These are phyloP conservation scores for cat (Felis catus) DNA, from an alignment of 2,113 vertebrate species.

Conservation along the genomic window DNA sequence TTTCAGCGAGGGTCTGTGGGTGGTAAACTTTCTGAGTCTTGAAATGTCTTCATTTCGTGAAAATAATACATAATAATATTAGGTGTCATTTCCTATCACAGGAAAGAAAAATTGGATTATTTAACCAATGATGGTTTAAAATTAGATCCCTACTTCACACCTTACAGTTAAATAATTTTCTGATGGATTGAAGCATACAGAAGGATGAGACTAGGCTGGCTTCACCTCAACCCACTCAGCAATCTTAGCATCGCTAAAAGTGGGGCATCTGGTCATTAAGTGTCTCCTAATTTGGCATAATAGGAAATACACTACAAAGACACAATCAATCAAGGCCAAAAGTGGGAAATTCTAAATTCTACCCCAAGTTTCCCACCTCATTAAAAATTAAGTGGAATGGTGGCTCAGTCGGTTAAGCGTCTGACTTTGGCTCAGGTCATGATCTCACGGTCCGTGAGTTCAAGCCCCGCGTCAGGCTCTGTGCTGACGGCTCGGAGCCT, in stretches of 20 bases:
- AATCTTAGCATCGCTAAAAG: background rate
- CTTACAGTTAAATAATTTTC: background rate
- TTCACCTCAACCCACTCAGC: background rate
- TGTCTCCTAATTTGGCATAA: background rate
- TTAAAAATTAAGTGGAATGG: background rate
- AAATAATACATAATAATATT: background rate
- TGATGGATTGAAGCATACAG: background rate
- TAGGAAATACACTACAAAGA: background rate
- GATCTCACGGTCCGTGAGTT: no score
- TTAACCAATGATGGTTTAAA: constrained; percentile 24
- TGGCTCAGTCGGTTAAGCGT: no score
- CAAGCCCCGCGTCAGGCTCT: no score
- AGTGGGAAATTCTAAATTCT: background rate
- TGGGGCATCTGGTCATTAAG: background rate
- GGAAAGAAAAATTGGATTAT: background rate
- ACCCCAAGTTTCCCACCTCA: background rate
- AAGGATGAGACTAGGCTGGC: background rate
- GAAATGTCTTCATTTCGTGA: background rate
- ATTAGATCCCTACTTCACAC: background rate
- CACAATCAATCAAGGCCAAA: background rate
- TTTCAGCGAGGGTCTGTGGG: background rate
- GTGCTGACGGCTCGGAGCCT: rapidly evolving
- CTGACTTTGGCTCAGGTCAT: no score
- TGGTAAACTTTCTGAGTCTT: background rate
- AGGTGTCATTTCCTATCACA: constrained; percentile 23